phyloP scores from a whole-genome alignment of 2,888 invertebrate genomes.

The Gnatocerus cornutus region DNA sequence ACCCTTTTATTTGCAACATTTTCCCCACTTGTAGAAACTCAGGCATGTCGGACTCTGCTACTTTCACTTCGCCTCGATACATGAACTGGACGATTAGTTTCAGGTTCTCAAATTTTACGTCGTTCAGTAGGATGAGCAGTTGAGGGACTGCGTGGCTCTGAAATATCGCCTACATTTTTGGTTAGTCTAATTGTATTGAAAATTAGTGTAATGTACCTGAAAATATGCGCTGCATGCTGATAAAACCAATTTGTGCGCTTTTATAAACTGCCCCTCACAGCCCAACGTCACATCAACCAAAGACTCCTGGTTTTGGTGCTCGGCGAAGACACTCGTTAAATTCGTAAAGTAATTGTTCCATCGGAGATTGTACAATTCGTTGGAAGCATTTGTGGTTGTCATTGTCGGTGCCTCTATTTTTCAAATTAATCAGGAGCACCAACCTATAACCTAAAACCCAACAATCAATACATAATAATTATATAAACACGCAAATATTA shows the following conservation, averaged over 20 bases:
- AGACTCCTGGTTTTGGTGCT: slow-evolving; percentile 69
- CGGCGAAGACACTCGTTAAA: slow-evolving; percentile 70
- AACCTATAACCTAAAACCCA: slow-evolving; percentile 11
- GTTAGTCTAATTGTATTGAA: not conserved
- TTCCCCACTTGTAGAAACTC: slow-evolving; percentile 70
- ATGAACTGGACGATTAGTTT: slow-evolving; percentile 71
- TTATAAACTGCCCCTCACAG: slow-evolving; percentile 71
- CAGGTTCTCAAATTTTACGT: slow-evolving; percentile 69
- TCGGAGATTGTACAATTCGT: slow-evolving; percentile 68
- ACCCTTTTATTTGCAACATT: slow-evolving; percentile 72
- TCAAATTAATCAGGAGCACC: slow-evolving; percentile 21
- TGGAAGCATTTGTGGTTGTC: slow-evolving; percentile 59
- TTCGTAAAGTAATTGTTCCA: slow-evolving; percentile 73
- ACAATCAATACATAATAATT: not conserved
- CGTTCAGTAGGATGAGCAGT: slow-evolving; percentile 71
- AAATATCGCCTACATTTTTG: slow-evolving; percentile 68
- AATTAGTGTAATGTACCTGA: slow-evolving; percentile 63
- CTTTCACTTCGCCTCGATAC: slow-evolving; percentile 73
- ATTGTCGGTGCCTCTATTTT: slow-evolving; percentile 17
- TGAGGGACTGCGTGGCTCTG: slow-evolving; percentile 68
- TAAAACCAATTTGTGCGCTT: slow-evolving; percentile 72
- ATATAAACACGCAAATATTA: not conserved
- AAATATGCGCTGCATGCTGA: slow-evolving; percentile 73
- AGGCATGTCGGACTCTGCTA: slow-evolving; percentile 70
- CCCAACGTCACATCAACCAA: slow-evolving; percentile 72